Conservation (phyloP, 1,140 invertebrate genomes). For the Trypoxylus dichotomus region DNA sequence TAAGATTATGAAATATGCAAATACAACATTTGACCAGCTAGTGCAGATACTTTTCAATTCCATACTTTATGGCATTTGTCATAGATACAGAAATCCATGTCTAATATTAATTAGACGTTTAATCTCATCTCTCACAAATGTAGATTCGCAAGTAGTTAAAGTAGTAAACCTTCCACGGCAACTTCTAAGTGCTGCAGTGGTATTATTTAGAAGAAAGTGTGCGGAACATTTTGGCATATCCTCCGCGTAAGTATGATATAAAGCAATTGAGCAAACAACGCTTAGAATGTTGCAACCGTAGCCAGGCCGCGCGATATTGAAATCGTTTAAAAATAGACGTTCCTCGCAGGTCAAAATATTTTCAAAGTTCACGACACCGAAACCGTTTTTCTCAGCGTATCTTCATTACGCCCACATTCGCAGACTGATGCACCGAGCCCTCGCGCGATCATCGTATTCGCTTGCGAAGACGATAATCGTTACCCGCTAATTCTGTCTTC, state of each 20-base stretch:
- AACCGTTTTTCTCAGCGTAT: constrained; percentile 5
- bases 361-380: constrained; percentile 17
- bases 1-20: too few relatives aligned
- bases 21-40: too few relatives aligned
- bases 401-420: background rate
- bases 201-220: background rate
- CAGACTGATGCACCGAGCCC: constrained; percentile 10
- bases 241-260: background rate
- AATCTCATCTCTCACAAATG: too few relatives aligned
- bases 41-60: too few relatives aligned
- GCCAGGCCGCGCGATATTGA: background rate
- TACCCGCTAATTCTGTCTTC: background rate
- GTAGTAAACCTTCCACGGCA: too few relatives aligned
- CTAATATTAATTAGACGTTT: too few relatives aligned
- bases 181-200: too few relatives aligned
- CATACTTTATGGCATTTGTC: too few relatives aligned
- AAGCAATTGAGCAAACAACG: background rate
- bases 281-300: background rate
- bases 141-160: too few relatives aligned
- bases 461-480: background rate
- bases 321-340: constrained; percentile 15
- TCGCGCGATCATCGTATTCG: background rate
- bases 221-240: background rate
- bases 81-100: too few relatives aligned
- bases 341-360: constrained; percentile 16